phyloP scores from a whole-genome alignment of 1,140 invertebrate species.

The Tribolium madens region DNA sequence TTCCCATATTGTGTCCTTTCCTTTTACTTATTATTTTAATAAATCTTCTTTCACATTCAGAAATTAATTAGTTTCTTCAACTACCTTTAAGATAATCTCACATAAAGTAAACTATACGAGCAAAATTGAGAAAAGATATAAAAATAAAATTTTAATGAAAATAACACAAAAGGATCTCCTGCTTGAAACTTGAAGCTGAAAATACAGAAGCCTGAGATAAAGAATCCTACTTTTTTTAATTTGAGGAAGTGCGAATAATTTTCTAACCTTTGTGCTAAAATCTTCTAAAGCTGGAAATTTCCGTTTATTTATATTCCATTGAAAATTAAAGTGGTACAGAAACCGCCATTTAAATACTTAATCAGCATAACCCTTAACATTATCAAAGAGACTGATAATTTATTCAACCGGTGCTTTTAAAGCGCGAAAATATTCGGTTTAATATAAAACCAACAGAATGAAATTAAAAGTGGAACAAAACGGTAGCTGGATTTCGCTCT shows the following conservation, averaged over 20 bases:
- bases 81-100: no score
- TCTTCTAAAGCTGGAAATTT: neutral
- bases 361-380: neutral
- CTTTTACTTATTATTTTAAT: no score
- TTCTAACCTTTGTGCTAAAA: neutral
- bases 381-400: neutral
- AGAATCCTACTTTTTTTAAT: no score
- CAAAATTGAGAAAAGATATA: no score
- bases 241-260: neutral
- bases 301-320: neutral
- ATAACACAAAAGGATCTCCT: no score
- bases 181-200: no score
- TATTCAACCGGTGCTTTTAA: neutral
- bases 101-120: no score
- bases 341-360: neutral
- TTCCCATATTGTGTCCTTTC: no score
- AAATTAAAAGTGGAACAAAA: neutral
- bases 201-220: no score
- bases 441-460: neutral
- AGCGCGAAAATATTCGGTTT: neutral
- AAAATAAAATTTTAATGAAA: no score
- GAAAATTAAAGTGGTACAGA: neutral
- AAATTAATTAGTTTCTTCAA: no score
- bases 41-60: no score
- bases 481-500: neutral